Conservation (phyloP, 2,888 invertebrate genomes). For the Eurytoma californica region DNA sequence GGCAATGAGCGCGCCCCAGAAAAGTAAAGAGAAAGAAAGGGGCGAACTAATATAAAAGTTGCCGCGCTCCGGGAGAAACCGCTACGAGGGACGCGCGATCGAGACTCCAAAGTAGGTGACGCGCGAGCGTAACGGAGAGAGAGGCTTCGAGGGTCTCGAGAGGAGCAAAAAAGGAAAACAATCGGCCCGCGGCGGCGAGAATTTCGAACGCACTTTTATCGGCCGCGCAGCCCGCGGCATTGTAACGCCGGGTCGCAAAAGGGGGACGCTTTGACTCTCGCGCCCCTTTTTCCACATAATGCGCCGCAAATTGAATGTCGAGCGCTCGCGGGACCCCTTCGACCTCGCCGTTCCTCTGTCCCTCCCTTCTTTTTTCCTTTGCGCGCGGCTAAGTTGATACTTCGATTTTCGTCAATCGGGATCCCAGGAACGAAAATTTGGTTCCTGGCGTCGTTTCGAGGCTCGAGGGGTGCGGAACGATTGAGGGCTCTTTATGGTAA, state of each 20-base stretch:
- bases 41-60: not conserved
- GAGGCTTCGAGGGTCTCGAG: not conserved
- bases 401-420: not conserved
- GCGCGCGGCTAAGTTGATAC: no score
- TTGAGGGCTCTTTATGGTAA: no score
- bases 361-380: not conserved
- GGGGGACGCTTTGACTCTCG: constrained; percentile 14
- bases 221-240: constrained; percentile 31
- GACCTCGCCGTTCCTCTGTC: not conserved
- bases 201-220: constrained; percentile 70
- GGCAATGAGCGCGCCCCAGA: constrained; percentile 6
- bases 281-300: not conserved
- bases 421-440: not conserved
- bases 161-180: constrained; percentile 66
- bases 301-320: constrained; percentile 43
- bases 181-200: constrained; percentile 66
- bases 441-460: no score
- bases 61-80: not conserved
- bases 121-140: constrained; percentile 24
- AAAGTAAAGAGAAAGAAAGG: not conserved
- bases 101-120: constrained; percentile 47
- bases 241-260: constrained; percentile 4
- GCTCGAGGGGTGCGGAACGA: no score
- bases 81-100: constrained; percentile 22
- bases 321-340: not conserved